A percentile compares a stretch with the other conserved stretches of the same genome.
phyloP scores from a whole-genome alignment of 2,113 vertebrate genomes.

The Myocastor coypus region DNA sequence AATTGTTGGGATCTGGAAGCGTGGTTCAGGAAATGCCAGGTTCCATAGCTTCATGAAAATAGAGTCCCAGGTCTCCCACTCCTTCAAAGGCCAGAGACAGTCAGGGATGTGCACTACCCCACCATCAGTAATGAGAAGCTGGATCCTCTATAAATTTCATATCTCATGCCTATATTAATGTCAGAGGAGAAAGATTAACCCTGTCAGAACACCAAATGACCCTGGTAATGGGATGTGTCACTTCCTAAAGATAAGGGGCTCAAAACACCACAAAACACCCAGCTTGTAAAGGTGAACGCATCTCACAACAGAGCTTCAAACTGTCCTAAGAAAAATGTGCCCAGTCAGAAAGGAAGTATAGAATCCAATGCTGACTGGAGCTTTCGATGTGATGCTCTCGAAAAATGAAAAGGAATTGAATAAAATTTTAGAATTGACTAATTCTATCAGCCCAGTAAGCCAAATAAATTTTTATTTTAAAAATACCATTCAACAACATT shows the following conservation, averaged over 20 bases:
- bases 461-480: not conserved
- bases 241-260: not conserved
- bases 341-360: not conserved
- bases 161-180: not conserved
- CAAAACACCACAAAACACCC: not conserved
- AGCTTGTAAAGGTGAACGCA: not conserved
- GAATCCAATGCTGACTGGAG: not conserved
- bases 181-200: not conserved
- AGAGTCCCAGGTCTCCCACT: not conserved
- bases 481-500: not conserved
- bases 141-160: not conserved
- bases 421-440: not conserved
- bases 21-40: not conserved
- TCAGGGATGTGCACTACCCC: not conserved
- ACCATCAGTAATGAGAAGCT: not conserved
- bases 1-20: not conserved
- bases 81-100: not conserved
- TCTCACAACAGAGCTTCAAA: not conserved
- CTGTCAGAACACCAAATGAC: not conserved
- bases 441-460: not conserved
- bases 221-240: not conserved
- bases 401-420: not conserved
- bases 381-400: not conserved
- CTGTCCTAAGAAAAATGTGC: not conserved
- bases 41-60: not conserved